phyloP scores from a whole-genome alignment of 2,113 vertebrate genomes.

The Elanus axillaris region DNA sequence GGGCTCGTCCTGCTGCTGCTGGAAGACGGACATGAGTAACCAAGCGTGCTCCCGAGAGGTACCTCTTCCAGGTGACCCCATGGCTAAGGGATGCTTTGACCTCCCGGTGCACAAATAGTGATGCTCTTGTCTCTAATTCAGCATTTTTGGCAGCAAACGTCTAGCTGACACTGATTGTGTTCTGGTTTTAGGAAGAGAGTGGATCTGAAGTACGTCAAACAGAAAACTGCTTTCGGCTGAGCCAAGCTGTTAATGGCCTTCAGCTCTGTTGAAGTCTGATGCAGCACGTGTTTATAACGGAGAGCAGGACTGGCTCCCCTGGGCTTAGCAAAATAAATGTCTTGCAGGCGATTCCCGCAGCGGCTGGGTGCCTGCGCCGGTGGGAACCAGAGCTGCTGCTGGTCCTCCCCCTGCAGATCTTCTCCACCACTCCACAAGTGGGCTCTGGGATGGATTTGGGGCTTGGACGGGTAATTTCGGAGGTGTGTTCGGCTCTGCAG shows the following conservation, averaged over 20 bases:
- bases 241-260: background rate
- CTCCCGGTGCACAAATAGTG: background rate
- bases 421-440: background rate
- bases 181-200: background rate
- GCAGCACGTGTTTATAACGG: background rate
- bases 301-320: background rate
- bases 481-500: background rate
- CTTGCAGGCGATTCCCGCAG: background rate
- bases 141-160: background rate
- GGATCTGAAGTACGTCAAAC: background rate
- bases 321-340: background rate
- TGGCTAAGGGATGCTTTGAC: background rate
- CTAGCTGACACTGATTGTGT: accelerated
- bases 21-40: background rate
- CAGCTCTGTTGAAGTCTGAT: background rate
- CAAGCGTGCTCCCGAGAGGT: background rate
- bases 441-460: background rate
- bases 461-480: background rate
- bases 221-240: background rate
- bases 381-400: background rate
- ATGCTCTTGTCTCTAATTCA: background rate
- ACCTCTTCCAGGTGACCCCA: background rate
- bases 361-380: background rate
- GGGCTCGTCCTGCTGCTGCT: accelerated
- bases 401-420: background rate